Evolutionary conservation across 2,797 vertebrate genomes (phyloP).

Genomic region (Anabacerthia variegaticeps): DNA sequence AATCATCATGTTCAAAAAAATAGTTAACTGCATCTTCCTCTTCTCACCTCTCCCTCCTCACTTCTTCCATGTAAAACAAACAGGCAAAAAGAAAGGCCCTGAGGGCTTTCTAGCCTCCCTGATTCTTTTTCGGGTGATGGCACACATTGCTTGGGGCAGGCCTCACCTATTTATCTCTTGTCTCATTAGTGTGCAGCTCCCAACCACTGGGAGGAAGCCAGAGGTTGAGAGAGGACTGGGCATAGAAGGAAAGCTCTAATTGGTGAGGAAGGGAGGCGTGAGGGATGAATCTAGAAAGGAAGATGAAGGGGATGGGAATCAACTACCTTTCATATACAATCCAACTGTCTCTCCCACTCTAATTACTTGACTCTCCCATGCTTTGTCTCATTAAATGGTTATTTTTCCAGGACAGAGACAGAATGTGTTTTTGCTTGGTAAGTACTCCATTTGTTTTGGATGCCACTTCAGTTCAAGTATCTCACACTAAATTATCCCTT

Average conservation of each 20-base stretch:
- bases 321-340: neutral
- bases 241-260: neutral
- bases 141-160: neutral
- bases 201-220: neutral
- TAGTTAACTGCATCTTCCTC: neutral
- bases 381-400: constrained; percentile 28
- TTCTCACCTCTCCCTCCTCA: neutral
- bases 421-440: neutral
- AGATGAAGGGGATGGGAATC: neutral
- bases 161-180: neutral
- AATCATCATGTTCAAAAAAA: neutral
- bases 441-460: constrained; percentile 10
- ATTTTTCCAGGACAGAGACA: constrained; percentile 21
- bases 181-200: constrained; percentile 14
- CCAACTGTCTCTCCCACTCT: neutral
- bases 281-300: neutral
- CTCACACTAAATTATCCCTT: constrained; percentile 7
- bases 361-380: neutral
- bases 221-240: neutral
- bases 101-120: neutral
- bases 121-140: neutral
- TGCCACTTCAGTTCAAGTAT: constrained; percentile 15
- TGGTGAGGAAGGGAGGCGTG: neutral
- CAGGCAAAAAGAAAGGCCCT: neutral
- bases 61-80: neutral